These are phyloP conservation scores for Cylas formicarius DNA, from an alignment of 1,140 invertebrate genomes.

Conservation along the genomic window DNA sequence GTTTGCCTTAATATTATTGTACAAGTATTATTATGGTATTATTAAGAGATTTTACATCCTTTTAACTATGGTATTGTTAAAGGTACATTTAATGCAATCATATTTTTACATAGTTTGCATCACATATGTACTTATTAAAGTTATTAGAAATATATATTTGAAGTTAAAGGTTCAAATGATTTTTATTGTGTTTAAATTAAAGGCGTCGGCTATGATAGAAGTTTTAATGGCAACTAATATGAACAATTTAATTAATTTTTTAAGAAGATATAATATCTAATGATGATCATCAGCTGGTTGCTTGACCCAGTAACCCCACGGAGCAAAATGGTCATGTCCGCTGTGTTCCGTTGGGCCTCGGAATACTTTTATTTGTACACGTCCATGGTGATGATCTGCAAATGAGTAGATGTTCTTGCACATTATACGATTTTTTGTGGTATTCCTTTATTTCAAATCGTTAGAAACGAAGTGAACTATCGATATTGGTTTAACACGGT, in stretches of 20 bases:
- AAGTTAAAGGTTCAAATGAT: conserved; percentile 19
- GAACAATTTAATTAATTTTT: conserved; percentile 8
- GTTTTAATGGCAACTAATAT: conserved; percentile 1
- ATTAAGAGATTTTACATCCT: conserved; percentile 7
- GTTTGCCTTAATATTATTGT: conserved; percentile 12
- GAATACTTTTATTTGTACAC: conserved; percentile 67
- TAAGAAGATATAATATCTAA: conserved; percentile 11
- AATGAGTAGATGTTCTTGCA: too few species aligned
- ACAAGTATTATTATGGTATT: conserved; percentile 4
- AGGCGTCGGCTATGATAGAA: too few species aligned
- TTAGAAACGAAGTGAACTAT: too few species aligned
- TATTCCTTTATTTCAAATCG: too few species aligned
- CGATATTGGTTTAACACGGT: too few species aligned
- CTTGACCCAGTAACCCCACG: conserved; percentile 67
- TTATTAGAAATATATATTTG: conserved; percentile 37
- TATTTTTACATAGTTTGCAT: conserved; percentile 28
- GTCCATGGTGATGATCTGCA: conserved; percentile 39
- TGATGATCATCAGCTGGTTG: conserved; percentile 51
- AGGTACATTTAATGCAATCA: conserved; percentile 27
- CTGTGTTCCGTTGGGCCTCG: conserved; percentile 54
- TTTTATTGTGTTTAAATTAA: too few species aligned
- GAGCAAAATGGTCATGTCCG: conserved; percentile 51
- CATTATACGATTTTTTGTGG: too few species aligned
- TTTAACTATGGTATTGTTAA: conserved; percentile 17
- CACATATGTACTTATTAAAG: conserved; percentile 34